Base-by-base conservation (phyloP, 2,888 invertebrate genomes). In the Colletes collaris region DNA sequence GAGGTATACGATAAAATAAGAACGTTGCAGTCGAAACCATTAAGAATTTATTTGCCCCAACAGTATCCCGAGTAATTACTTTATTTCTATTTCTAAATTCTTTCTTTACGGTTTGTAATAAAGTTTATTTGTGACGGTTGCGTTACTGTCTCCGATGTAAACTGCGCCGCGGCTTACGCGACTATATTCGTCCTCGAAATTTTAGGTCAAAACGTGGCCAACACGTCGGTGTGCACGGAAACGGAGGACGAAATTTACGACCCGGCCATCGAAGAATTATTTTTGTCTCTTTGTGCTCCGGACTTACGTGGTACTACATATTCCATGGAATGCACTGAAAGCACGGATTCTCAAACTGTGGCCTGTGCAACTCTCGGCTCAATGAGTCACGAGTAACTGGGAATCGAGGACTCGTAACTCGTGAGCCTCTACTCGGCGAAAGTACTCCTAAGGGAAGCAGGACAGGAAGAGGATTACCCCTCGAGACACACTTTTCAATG, bases 251-350 rank as follows among this genome's bases (percentile, higher is more conserved):
- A 35, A 62, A 76, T 76, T 75, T 62, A 76, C 56, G 66, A 11
- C 44, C 55, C 35, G n/a, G 37, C 66, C 67, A 11, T 37, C 35
- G 46, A 58, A n/a, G 76, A 77, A 76, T 67, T 77, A 77, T 76
- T 67, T 63, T 76, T 58, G 62, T 10, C 74, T 16, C 55, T 56
- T 8, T 53, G 60, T 66, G 19, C 49, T n/a, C 50, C 56, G 46
- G 44, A 37, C 19, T 58, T 56, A 50, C 19, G 66, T 37, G 19
- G 62, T n/a, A 37, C 55, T 62, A n/a, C 58, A 52, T 63, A 58
- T 76, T 67, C 56, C 46, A 63, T 44, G 76, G 76, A 62, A 76
- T 59, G 49, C 53, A 74, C 0, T 6, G 52, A 59, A 27, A 46
- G 37, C 59, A 74, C 35, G 59, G 74, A 76, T 65, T 76, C 75